Percentiles rank a stretch among this genome's conserved stretches.
Evolutionary conservation across 1,140 invertebrate genomes (phyloP).

Genomic region (Formica selysi): DNA sequence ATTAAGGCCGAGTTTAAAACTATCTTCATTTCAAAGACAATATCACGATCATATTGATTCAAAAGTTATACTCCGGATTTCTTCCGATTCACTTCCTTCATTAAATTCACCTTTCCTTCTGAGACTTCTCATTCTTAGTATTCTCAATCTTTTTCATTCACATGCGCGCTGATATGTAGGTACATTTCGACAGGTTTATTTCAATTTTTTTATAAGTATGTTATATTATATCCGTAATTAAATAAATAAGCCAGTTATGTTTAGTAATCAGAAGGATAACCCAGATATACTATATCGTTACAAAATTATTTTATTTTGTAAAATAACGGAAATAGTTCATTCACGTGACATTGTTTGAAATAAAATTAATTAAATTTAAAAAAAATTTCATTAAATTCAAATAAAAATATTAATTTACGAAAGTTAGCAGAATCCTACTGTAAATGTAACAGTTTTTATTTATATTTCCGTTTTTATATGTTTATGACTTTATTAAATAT

Average conservation of each 20-base stretch:
- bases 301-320: background rate
- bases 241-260: background rate
- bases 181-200: slow-evolving; percentile 12
- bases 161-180: slow-evolving; percentile 11
- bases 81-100: slow-evolving; percentile 54
- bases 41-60: slow-evolving; percentile 66
- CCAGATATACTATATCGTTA: background rate
- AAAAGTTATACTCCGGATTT: slow-evolving; percentile 59
- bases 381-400: background rate
- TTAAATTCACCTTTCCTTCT: slow-evolving; percentile 62
- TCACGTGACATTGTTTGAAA: background rate
- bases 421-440: background rate
- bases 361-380: background rate
- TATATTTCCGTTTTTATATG: background rate
- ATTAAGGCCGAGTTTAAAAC: slow-evolving; percentile 59
- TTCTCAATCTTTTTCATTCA: slow-evolving; percentile 50
- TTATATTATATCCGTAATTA: background rate
- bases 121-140: slow-evolving; percentile 54
- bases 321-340: background rate
- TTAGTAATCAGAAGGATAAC: background rate
- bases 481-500: background rate
- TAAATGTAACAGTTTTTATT: background rate
- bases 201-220: background rate
- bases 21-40: slow-evolving; percentile 67
- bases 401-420: slow-evolving; percentile 10